Base-by-base conservation (phyloP, 2,888 invertebrate genomes). In the Anagyrus pseudococci region DNA sequence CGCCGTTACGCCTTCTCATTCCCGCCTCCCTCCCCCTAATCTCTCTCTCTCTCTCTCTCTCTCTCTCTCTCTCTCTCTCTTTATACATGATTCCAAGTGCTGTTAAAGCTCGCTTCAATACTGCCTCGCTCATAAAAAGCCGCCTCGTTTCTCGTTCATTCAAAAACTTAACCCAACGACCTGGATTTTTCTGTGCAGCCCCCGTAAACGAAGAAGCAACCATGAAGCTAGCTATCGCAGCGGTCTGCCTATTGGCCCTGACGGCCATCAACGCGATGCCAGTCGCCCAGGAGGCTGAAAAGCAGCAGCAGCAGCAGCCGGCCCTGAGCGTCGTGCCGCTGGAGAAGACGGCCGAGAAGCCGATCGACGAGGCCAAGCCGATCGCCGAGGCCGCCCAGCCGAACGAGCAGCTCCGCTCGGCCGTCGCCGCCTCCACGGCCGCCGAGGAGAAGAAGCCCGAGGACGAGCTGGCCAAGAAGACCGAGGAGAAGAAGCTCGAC, bases 241-340 rank as follows among this genome's bases (percentile, higher is more conserved):
- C 72, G 84, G 81, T 87, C 77, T 82, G 88, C 78, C 73, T 88
- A 75, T 76, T 88, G 77, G 84, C 84, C 73, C 77, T 87, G 75
- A 83, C 87, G 78, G 81, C 87, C 73, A 83, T 84, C 77, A 84
- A 77, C 54, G 76, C 81, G 22, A 82, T 86, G 84, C 89, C 89
- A 53, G 81, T 89, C 46, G 87, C 85, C 41, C 87, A 88, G 78
- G 82, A 71, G 75, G 83, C 68, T 72, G 74, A 15, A n/a, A 70
- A 50, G 72, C 33, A 33, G 33, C 13, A 33, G 25, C n/a, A 44
- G 13, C 43, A 10, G 10, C 33, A 75, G 2, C 47, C 63, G 2
- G 54, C 54, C 8, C 59, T 58, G 4, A 53, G 56, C 17, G 66
- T 64, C 10, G 58, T 64, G 25, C 67, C 67, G 23, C 37, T 64